phyloP scores from a whole-genome alignment of 1,140 invertebrate species.

The Chionoecetes opilio region DNA sequence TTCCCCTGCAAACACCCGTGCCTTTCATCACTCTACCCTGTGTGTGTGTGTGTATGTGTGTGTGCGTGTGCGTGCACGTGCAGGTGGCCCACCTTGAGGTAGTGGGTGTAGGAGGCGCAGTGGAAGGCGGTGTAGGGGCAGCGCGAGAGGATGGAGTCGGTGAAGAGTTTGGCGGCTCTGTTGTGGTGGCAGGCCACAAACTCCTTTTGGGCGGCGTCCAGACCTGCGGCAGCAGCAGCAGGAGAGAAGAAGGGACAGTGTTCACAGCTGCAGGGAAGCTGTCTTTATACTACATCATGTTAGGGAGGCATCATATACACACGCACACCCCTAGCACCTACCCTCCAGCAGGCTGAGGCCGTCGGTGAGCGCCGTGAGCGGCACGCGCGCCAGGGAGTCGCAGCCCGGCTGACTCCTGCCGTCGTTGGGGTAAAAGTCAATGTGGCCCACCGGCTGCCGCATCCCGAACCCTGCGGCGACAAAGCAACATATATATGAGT shows the following conservation, averaged over 20 bases:
- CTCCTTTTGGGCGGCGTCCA: slow-evolving; percentile 70
- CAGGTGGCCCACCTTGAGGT: slow-evolving; percentile 33
- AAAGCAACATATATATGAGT: background rate
- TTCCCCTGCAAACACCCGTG: background rate
- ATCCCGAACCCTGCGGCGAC: slow-evolving; percentile 89
- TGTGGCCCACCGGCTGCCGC: slow-evolving; percentile 92
- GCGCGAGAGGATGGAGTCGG: slow-evolving; percentile 76
- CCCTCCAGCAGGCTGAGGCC: slow-evolving; percentile 88
- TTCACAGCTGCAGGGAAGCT: background rate
- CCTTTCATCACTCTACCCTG: background rate
- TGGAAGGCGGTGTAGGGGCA: slow-evolving; percentile 79
- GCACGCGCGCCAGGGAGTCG: slow-evolving; percentile 87
- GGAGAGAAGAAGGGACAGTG: background rate
- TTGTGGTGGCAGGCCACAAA: slow-evolving; percentile 80
- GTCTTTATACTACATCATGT: too few species aligned
- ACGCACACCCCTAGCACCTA: slow-evolving; percentile 57
- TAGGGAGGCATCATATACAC: slow-evolving; percentile 68
- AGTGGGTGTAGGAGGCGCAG: slow-evolving; percentile 74
- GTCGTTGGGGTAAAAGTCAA: slow-evolving; percentile 95
- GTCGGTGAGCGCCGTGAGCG: slow-evolving; percentile 87
- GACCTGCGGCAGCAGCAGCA: slow-evolving; percentile 31
- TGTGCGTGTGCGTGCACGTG: background rate
- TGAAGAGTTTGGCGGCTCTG: slow-evolving; percentile 80
- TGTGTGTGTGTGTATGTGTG: background rate
- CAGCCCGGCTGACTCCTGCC: slow-evolving; percentile 95